A percentile compares a stretch with the other conserved stretches of the same genome.
Evolutionary conservation across 2,113 vertebrate genomes (phyloP).

Genomic region (Bufo gargarizans): DNA sequence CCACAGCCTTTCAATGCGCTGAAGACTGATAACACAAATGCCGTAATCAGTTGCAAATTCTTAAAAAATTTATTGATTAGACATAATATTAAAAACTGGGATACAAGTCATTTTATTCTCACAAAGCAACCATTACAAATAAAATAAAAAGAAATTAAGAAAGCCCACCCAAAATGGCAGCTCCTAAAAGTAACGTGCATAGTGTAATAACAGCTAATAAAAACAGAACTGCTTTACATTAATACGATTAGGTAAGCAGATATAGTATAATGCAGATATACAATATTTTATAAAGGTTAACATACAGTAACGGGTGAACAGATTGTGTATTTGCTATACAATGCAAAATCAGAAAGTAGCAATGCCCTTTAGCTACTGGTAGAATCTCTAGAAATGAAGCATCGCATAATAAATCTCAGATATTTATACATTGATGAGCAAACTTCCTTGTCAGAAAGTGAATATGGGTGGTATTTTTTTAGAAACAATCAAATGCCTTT

Average conservation of each 20-base stretch:
- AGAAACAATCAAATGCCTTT: too few relatives aligned
- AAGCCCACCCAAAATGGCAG: neutral
- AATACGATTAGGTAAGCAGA: neutral
- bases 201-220: neutral
- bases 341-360: neutral
- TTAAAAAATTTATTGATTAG: conserved; percentile 1
- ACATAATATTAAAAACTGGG: neutral
- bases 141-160: neutral
- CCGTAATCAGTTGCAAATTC: neutral
- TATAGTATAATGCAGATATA: neutral
- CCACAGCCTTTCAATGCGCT: neutral
- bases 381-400: neutral
- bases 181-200: neutral
- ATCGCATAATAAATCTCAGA: neutral
- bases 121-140: neutral
- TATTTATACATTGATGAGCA: neutral
- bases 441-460: too few relatives aligned
- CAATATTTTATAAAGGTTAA: neutral
- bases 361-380: neutral
- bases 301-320: neutral
- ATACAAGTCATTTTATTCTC: neutral
- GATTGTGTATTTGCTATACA: neutral
- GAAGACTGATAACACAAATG: neutral
- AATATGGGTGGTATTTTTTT: too few relatives aligned
- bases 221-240: neutral